Percentiles rank a stretch among this genome's conserved stretches.
Conservation (phyloP, 2,113 vertebrate species). For the Dasypus novemcinctus region DNA sequence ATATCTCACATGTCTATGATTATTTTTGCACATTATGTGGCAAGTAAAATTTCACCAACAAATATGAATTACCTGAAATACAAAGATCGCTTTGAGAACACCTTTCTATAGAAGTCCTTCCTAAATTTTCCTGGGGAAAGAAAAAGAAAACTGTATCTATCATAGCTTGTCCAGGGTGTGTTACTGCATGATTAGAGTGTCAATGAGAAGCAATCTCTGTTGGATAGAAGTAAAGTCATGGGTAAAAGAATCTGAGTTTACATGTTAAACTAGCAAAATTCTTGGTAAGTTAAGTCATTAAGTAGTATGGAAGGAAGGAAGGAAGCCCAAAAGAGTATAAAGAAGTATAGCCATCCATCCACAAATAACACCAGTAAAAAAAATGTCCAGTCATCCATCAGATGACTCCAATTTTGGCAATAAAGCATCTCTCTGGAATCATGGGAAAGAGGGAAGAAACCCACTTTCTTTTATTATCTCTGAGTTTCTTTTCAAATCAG, state of each 20-base stretch:
- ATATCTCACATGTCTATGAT: not conserved
- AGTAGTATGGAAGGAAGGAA: not conserved
- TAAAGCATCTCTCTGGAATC: not conserved
- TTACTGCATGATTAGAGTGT: not conserved
- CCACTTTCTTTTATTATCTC: not conserved
- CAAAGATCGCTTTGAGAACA: not conserved
- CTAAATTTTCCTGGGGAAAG: not conserved
- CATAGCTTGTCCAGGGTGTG: not conserved
- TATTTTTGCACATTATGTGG: not conserved
- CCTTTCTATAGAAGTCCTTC: not conserved
- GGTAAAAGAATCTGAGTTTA: not conserved
- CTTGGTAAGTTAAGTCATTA: not conserved
- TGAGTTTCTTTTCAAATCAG: not conserved
- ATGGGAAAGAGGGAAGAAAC: not conserved
- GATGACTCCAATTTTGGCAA: not conserved
- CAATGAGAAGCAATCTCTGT: not conserved
- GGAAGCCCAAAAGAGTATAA: not conserved
- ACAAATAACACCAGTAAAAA: not conserved
- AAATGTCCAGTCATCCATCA: not conserved
- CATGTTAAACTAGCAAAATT: not conserved
- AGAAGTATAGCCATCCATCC: not conserved
- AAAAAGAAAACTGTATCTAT: not conserved
- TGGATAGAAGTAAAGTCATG: not conserved
- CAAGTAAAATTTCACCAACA: slow-evolving; percentile 5
- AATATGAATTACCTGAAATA: not conserved